Conservation (phyloP, 2,888 invertebrate species). For the Linyphia triangularis region DNA sequence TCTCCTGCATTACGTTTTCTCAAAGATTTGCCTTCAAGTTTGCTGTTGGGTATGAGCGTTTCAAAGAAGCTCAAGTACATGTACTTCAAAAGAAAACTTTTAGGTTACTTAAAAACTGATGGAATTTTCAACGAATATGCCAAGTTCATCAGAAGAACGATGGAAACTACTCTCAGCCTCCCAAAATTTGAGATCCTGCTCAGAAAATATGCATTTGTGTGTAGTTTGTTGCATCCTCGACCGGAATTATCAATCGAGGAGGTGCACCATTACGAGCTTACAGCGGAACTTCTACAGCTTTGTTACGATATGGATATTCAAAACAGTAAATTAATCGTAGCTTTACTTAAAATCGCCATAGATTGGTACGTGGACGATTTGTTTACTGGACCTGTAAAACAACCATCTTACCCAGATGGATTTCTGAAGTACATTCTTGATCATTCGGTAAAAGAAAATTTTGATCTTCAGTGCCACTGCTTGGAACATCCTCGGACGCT, state of each 20-base stretch:
- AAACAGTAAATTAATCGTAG: not conserved
- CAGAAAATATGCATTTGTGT: slow-evolving; percentile 4
- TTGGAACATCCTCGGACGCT: slow-evolving; percentile 6
- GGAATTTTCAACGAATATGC: slow-evolving; percentile 27
- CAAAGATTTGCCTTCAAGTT: slow-evolving; percentile 8
- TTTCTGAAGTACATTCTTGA: slow-evolving; percentile 26
- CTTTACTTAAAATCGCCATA: slow-evolving; percentile 29
- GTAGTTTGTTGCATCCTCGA: not conserved
- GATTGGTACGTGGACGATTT: not conserved
- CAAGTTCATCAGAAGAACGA: not conserved
- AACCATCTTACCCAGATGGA: slow-evolving; percentile 22
- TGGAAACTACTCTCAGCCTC: not conserved
- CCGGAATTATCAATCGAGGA: slow-evolving; percentile 8
- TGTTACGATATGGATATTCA: slow-evolving; percentile 1
- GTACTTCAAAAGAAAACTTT: not conserved
- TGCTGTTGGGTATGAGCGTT: not conserved
- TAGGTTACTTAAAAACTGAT: not conserved
- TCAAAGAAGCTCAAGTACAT: not conserved
- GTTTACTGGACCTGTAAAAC: not conserved
- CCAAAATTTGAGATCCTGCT: not conserved
- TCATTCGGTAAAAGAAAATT: slow-evolving; percentile 1
- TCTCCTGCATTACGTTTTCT: not conserved
- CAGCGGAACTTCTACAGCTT: slow-evolving; percentile 25
- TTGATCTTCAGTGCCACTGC: slow-evolving; percentile 22
- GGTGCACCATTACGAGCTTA: slow-evolving; percentile 20